These are phyloP conservation scores for Aurelia sp. DNA, from an alignment of 30 jellyfish, hydroid and myxozoan genomes.

Conservation along the genomic window DNA sequence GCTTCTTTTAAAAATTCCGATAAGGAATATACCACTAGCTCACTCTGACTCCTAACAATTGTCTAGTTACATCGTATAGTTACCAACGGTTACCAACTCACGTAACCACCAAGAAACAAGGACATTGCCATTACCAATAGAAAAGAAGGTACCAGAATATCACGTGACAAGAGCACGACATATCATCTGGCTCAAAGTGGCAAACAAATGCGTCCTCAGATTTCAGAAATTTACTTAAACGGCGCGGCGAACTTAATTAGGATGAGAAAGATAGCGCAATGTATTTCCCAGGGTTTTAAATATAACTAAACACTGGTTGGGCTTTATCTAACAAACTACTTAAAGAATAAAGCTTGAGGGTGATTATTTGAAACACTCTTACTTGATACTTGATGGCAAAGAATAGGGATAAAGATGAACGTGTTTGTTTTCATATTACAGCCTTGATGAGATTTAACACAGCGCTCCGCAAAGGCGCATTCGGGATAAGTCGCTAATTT, in stretches of 20 bases:
- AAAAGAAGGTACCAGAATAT: no score
- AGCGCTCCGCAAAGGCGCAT: conserved; percentile 30
- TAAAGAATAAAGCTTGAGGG: conserved; percentile 31
- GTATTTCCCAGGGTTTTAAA: conserved; percentile 63
- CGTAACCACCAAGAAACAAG: no score
- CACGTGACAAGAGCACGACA: no score
- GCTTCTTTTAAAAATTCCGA: no score
- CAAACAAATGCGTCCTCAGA: conserved; percentile 15
- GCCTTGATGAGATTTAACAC: conserved; percentile 42
- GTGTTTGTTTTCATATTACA: conserved; percentile 47
- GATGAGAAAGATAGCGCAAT: conserved; percentile 59
- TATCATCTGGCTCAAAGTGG: no score
- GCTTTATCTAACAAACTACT: conserved; percentile 40
- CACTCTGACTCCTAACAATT: no score
- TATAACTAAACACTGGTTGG: conserved; percentile 51
- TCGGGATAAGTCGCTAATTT: conserved; percentile 72
- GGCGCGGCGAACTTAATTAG: conserved; percentile 75
- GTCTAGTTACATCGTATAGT: no score
- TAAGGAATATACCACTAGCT: no score
- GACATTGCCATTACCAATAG: no score
- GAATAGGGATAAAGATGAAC: conserved; percentile 28
- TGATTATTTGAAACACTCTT: conserved; percentile 2
- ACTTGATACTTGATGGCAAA: conserved; percentile 8
- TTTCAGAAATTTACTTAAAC: conserved; percentile 24
- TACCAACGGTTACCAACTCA: no score